These are phyloP conservation scores for Electrona antarctica DNA, from an alignment of 2,113 vertebrate genomes.

Conservation along the genomic window DNA sequence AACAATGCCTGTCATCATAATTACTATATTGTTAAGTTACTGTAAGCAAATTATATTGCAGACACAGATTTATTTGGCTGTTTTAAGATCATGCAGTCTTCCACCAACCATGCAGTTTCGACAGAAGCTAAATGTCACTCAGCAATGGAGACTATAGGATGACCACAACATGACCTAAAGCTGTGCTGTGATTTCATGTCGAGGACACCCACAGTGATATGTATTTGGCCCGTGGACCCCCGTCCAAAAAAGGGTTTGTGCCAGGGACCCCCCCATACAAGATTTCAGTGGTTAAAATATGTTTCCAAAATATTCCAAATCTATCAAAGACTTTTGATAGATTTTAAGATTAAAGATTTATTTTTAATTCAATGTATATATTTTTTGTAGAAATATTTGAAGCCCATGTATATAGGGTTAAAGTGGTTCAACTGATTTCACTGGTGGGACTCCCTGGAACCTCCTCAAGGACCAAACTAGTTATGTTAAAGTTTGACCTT, in stretches of 20 bases:
- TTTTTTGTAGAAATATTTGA: background rate
- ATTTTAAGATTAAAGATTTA: background rate
- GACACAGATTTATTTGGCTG: constrained; percentile 33
- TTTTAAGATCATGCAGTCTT: constrained; percentile 55
- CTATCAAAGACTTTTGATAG: too few relatives aligned
- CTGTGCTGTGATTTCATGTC: constrained; percentile 12
- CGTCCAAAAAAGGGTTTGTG: too few relatives aligned
- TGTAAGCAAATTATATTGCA: constrained; percentile 36
- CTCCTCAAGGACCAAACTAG: too few relatives aligned
- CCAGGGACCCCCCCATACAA: too few relatives aligned
- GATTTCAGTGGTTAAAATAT: too few relatives aligned
- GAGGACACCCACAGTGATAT: background rate
- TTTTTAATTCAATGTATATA: background rate
- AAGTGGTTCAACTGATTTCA: too few relatives aligned
- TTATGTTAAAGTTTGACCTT: too few relatives aligned
- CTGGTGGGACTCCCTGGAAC: too few relatives aligned
- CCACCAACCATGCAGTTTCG: constrained; percentile 36
- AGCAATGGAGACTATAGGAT: background rate
- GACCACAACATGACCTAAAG: constrained; percentile 19
- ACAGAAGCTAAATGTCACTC: constrained; percentile 30
- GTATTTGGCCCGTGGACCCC: too few relatives aligned
- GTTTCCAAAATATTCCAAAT: too few relatives aligned
- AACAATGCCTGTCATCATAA: constrained; percentile 32
- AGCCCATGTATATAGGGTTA: too few relatives aligned
- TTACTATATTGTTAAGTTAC: constrained; percentile 18